Conservation (phyloP, 2,797 vertebrate species). For the Pteronotus mesoamericanus region DNA sequence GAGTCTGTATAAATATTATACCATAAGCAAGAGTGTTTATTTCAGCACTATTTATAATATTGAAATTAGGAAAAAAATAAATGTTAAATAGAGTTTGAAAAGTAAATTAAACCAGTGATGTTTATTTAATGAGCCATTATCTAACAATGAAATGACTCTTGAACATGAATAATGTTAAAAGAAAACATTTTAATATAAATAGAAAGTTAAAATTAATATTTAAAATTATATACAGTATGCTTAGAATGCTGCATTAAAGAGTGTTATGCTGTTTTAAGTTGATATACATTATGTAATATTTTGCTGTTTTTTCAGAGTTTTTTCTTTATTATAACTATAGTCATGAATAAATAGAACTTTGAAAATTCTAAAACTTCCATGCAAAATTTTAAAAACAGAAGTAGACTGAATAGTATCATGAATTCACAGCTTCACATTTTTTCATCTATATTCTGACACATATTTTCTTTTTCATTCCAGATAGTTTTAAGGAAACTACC, state of each 20-base stretch:
- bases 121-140: constrained; percentile 43
- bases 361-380: background rate
- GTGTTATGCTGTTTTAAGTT: background rate
- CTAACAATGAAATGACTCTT: constrained; percentile 12
- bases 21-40: constrained; percentile 32
- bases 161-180: constrained; percentile 11
- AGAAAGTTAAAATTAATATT: constrained; percentile 33
- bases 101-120: constrained; percentile 41
- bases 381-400: background rate
- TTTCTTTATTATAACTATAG: background rate
- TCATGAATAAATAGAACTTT: background rate
- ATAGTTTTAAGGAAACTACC: background rate
- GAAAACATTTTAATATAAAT: background rate
- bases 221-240: background rate
- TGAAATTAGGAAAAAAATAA: background rate
- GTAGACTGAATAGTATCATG: background rate
- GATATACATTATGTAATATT: background rate
- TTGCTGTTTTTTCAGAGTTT: background rate
- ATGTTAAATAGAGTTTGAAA: constrained; percentile 7
- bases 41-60: constrained; percentile 37
- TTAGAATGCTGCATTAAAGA: background rate
- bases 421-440: background rate
- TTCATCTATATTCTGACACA: background rate
- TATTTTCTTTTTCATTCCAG: background rate
- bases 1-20: constrained; percentile 39